Evolutionary conservation across 2,888 invertebrate genomes (phyloP).

Genomic region (Hanleya hanleyi): DNA sequence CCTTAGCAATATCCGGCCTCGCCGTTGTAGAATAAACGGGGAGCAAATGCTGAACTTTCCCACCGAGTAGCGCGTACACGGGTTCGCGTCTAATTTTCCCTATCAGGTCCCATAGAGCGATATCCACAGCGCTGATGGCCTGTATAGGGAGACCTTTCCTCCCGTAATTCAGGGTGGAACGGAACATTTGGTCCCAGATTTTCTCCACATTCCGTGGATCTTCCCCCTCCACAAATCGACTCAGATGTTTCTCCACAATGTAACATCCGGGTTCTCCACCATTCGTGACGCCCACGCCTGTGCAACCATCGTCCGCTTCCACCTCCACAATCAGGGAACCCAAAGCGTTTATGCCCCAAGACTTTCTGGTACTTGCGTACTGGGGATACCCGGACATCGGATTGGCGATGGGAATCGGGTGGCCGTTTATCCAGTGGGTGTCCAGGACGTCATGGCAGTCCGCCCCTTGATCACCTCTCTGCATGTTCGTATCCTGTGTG

Average conservation of each 20-base stretch:
- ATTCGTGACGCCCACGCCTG: conserved; percentile 66
- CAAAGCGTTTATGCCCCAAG: conserved; percentile 70
- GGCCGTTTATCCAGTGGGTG: conserved; percentile 68
- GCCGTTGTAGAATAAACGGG: conserved; percentile 69
- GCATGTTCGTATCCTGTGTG: conserved; percentile 39
- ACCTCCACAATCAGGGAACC: conserved; percentile 67
- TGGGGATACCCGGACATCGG: conserved; percentile 64
- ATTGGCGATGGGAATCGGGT: conserved; percentile 62
- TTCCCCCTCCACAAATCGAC: conserved; percentile 68
- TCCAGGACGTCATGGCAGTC: conserved; percentile 69
- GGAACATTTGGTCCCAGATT: conserved; percentile 70
- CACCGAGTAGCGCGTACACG: conserved; percentile 67
- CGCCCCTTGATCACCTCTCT: conserved; percentile 53
- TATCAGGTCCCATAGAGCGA: conserved; percentile 69
- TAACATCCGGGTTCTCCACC: conserved; percentile 68
- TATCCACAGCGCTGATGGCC: conserved; percentile 67
- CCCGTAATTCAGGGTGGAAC: conserved; percentile 68
- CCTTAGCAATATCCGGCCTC: conserved; percentile 64
- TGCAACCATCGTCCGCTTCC: conserved; percentile 65
- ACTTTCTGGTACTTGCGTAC: conserved; percentile 60
- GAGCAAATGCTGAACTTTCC: conserved; percentile 66
- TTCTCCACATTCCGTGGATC: conserved; percentile 66
- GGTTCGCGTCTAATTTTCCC: conserved; percentile 66
- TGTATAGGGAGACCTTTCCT: conserved; percentile 67
- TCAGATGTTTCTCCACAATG: conserved; percentile 68